phyloP scores from a whole-genome alignment of 2,888 invertebrate genomes.

The Caenorhabditis becei region DNA sequence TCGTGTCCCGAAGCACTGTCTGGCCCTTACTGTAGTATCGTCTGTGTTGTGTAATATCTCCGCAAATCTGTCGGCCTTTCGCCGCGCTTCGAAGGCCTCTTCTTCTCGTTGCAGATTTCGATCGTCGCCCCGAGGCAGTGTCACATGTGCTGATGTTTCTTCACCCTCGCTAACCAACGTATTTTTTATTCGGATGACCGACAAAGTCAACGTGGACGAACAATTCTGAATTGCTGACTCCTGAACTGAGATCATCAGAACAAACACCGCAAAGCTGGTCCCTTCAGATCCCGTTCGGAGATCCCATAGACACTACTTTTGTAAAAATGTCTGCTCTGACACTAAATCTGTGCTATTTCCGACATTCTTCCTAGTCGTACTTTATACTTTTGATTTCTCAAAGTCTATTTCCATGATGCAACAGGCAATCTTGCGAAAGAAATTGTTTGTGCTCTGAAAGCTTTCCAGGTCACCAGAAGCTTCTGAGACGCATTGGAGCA shows the following conservation, averaged over 20 bases:
- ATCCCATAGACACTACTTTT: no score
- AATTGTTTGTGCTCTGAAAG: no score
- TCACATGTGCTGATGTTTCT: conserved; percentile 14
- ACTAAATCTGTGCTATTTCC: no score
- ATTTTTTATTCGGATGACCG: conserved; percentile 16
- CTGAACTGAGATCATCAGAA: neutral
- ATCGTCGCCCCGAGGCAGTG: conserved; percentile 4
- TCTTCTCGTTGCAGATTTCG: conserved; percentile 25
- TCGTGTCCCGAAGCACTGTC: conserved; percentile 1
- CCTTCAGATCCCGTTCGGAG: no score
- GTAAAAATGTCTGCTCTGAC: no score
- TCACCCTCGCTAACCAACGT: conserved; percentile 7
- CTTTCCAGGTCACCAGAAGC: no score
- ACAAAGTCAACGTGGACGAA: neutral
- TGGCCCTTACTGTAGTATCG: conserved; percentile 58
- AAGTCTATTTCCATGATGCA: no score
- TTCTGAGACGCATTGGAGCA: no score
- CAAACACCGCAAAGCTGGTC: neutral
- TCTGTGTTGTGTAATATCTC: conserved; percentile 65
- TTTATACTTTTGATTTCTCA: no score
- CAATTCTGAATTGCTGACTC: neutral
- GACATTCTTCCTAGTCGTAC: no score
- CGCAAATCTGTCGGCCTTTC: conserved; percentile 49
- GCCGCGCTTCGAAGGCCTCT: conserved; percentile 8
- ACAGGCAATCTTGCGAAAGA: no score